phyloP scores from a whole-genome alignment of 2,113 vertebrate genomes.

The Pavo muticus region DNA sequence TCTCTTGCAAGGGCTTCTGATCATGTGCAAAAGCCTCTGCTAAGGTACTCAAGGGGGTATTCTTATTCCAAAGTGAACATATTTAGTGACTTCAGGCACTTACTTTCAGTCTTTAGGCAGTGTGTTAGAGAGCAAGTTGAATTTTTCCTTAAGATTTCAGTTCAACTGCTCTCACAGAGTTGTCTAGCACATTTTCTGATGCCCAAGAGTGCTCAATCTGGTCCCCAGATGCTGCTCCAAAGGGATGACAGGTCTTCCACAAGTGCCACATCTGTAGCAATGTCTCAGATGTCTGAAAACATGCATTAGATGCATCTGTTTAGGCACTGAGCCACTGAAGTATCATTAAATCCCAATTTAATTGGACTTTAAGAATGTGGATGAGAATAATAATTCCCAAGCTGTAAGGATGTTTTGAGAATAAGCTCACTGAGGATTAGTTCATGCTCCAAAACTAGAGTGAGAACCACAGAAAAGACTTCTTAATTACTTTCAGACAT shows the following conservation, averaged over 20 bases:
- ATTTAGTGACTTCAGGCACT: background rate
- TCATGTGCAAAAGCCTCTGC: background rate
- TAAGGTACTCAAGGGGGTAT: background rate
- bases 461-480: background rate
- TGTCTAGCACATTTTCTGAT: background rate
- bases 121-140: background rate
- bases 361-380: background rate
- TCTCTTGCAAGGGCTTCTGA: background rate
- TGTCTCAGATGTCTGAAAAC: background rate
- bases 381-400: background rate
- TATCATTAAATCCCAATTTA: background rate
- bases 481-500: background rate
- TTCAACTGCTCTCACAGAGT: background rate
- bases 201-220: background rate
- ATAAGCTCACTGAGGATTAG: background rate
- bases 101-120: background rate
- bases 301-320: background rate
- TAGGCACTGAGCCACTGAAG: background rate
- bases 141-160: background rate
- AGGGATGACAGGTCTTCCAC: background rate
- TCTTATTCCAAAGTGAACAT: background rate
- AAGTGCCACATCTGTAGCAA: background rate
- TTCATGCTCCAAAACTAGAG: background rate
- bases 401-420: background rate
- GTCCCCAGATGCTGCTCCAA: background rate